phyloP scores from a whole-genome alignment of 2,113 vertebrate species.

The Misgurnus mizolepis region DNA sequence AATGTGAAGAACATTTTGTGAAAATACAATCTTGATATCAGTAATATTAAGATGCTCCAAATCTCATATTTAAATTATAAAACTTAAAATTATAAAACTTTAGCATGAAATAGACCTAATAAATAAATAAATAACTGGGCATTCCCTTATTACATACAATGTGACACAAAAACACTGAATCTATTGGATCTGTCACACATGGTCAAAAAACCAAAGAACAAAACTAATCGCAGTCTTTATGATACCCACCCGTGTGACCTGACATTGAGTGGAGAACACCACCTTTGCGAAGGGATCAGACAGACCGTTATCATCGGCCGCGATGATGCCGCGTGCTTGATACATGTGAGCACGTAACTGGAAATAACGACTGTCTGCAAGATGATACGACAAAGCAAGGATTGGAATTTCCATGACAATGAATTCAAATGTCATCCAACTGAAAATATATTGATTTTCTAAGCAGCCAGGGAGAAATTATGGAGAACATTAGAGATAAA shows the following conservation, averaged over 20 bases:
- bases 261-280: slow-evolving; percentile 89
- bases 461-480: neutral
- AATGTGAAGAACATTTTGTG: too few species aligned
- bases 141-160: too few species aligned
- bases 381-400: slow-evolving; percentile 28
- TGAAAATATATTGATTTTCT: slow-evolving; percentile 2
- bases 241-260: slow-evolving; percentile 79
- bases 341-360: slow-evolving; percentile 92
- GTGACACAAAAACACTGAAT: neutral
- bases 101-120: too few species aligned
- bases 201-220: neutral
- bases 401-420: neutral
- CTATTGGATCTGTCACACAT: slow-evolving; percentile 13
- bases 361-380: slow-evolving; percentile 84
- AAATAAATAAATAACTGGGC: neutral
- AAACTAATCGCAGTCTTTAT: neutral
- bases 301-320: slow-evolving; percentile 88
- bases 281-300: slow-evolving; percentile 88
- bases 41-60: too few species aligned
- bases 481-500: neutral
- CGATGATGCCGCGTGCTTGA: slow-evolving; percentile 86
- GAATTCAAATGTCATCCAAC: neutral
- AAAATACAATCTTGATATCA: too few species aligned
- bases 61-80: too few species aligned
- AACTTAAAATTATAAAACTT: too few species aligned